Evolutionary conservation across 2,888 invertebrate genomes (phyloP).

Genomic region (Drosophila dives): DNA sequence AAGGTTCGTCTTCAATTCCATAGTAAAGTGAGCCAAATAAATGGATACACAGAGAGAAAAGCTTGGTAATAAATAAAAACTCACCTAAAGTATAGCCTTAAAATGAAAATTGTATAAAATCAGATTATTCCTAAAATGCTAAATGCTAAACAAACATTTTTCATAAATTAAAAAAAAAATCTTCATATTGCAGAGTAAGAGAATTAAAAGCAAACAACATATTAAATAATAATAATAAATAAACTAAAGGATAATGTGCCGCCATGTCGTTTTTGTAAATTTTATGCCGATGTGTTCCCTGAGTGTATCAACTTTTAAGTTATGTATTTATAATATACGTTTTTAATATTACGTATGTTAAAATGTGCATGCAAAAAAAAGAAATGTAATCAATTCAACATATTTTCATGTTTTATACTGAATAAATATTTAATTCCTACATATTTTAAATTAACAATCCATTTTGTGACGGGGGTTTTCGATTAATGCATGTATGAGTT

Average conservation of each 20-base stretch:
- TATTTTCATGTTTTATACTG: background rate
- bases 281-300: no score
- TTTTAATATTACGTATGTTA: no score
- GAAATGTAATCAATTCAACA: background rate
- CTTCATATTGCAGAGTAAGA: background rate
- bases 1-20: conserved; percentile 16
- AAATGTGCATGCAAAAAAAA: no score
- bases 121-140: background rate
- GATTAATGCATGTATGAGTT: background rate
- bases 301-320: no score
- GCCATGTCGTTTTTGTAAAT: no score
- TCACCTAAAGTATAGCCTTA: background rate
- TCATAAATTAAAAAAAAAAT: background rate
- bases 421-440: background rate
- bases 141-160: background rate
- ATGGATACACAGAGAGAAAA: background rate
- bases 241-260: background rate
- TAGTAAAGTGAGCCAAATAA: conserved; percentile 3
- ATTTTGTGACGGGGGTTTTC: background rate
- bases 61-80: background rate
- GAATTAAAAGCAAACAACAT: background rate
- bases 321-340: no score
- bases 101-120: background rate
- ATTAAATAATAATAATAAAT: background rate
- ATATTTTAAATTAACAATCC: background rate